These are phyloP conservation scores for Archips crataeganus DNA, from an alignment of 2,888 invertebrate species.

Conservation along the genomic window DNA sequence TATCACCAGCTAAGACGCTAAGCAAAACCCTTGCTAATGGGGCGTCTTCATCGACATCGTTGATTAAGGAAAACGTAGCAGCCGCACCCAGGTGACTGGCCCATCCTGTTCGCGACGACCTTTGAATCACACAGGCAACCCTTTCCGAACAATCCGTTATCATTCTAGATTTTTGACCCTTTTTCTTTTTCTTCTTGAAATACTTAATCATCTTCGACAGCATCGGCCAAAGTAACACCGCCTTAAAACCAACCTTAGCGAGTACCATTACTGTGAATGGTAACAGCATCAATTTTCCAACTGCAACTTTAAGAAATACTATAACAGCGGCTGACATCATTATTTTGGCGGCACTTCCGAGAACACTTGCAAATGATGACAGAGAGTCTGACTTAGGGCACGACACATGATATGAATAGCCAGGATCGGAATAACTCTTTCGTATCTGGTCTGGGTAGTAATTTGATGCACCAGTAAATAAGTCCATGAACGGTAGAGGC, in stretches of 20 bases:
- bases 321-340: constrained; percentile 77
- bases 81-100: constrained; percentile 74
- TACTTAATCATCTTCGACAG: constrained; percentile 77
- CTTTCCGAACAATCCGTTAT: constrained; percentile 76
- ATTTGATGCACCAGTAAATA: constrained; percentile 73
- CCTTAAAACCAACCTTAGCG: constrained; percentile 76
- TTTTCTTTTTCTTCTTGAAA: constrained; percentile 76
- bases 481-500: constrained; percentile 70
- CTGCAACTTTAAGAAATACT: constrained; percentile 71
- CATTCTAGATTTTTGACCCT: constrained; percentile 68
- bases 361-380: constrained; percentile 72
- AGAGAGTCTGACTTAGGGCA: constrained; percentile 73
- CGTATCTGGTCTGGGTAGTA: constrained; percentile 70
- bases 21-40: constrained; percentile 73
- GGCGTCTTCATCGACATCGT: constrained; percentile 74
- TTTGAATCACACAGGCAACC: constrained; percentile 74
- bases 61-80: constrained; percentile 73
- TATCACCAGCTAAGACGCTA: constrained; percentile 74
- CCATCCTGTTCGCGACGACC: constrained; percentile 66
- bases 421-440: constrained; percentile 70
- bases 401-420: constrained; percentile 59
- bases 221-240: constrained; percentile 77
- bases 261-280: constrained; percentile 71
- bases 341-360: constrained; percentile 80
- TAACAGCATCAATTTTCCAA: constrained; percentile 73